These are phyloP conservation scores for Apamea epomidion DNA, from an alignment of 2,888 invertebrate species.

Conservation along the genomic window DNA sequence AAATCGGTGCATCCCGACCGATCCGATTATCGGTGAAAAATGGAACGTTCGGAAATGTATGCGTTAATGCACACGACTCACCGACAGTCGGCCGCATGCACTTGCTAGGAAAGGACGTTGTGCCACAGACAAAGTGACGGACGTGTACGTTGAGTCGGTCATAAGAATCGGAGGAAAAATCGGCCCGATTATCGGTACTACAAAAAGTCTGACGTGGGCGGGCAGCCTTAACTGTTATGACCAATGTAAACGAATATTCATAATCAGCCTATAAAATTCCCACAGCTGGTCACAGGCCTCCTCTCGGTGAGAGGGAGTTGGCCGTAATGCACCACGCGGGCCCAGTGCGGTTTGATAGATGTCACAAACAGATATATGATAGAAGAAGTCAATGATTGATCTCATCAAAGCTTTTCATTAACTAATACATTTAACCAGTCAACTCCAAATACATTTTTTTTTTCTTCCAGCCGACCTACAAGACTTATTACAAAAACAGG, in stretches of 20 bases:
- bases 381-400: neutral
- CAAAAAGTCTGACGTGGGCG: too few relatives aligned
- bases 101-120: too few relatives aligned
- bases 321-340: neutral
- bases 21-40: too few relatives aligned
- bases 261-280: neutral
- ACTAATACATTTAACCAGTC: neutral
- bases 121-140: too few relatives aligned
- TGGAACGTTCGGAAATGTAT: too few relatives aligned
- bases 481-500: constrained; percentile 28
- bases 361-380: neutral
- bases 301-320: neutral
- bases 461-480: constrained; percentile 48
- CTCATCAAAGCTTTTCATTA: neutral
- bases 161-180: too few relatives aligned
- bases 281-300: neutral
- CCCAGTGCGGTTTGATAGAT: neutral
- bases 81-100: too few relatives aligned
- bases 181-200: too few relatives aligned
- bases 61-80: too few relatives aligned
- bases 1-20: too few relatives aligned
- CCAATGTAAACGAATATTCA: neutral
- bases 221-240: too few relatives aligned
- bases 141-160: too few relatives aligned
- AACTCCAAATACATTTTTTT: neutral